phyloP scores from a whole-genome alignment of 2,888 invertebrate species.

The Drosophila neoperkinsi region DNA sequence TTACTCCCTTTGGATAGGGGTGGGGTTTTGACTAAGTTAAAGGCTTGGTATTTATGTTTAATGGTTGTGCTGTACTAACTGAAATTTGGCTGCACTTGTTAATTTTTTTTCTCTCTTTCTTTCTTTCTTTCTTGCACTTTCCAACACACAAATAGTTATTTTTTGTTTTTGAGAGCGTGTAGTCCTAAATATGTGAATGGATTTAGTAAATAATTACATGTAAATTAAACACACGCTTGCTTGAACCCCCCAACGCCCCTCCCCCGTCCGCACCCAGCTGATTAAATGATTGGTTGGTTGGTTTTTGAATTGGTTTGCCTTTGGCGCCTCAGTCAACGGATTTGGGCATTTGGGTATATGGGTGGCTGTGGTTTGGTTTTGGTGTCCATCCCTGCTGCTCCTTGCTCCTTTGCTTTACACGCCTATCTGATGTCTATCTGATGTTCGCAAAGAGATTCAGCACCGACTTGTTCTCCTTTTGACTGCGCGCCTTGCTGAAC shows the following conservation, averaged over 20 bases:
- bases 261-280: conserved; percentile 4
- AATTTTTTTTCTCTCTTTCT: neutral
- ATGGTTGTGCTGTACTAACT: conserved; percentile 4
- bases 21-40: conserved; percentile 30
- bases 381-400: neutral
- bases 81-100: conserved; percentile 23
- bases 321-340: conserved; percentile 69
- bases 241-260: neutral
- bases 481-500: conserved; percentile 98
- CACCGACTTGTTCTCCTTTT: conserved; percentile 96
- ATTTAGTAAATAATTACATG: neutral
- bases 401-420: neutral
- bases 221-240: conserved; percentile 15
- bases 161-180: neutral
- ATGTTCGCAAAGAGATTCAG: conserved; percentile 96
- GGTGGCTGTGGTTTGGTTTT: neutral
- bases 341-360: neutral
- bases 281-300: conserved; percentile 17
- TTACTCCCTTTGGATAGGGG: neutral
- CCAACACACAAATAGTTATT: neutral
- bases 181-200: neutral
- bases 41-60: conserved; percentile 4
- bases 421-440: conserved; percentile 86
- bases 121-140: neutral
- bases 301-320: conserved; percentile 55